Base-by-base conservation (phyloP, 2,113 vertebrate genomes). In the Globicephala melas region DNA sequence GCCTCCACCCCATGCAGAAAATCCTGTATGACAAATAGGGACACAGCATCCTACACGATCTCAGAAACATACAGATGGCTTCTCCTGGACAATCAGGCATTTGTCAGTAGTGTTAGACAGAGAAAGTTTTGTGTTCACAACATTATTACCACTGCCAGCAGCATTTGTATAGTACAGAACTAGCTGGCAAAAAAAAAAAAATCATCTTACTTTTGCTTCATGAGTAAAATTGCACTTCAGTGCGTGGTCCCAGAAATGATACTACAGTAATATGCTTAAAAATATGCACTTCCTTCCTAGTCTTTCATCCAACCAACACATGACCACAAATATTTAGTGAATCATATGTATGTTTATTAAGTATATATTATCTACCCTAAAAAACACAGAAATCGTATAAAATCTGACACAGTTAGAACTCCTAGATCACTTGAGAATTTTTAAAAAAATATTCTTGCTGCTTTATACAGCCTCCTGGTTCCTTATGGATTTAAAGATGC, bases 41-140 rank as follows among this genome's bases (percentile, higher is more conserved):
- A 87, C 73, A 28, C 8, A 2, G 77, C 67, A 65, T 58, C 41
- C 44, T 91, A n/a, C 21, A 80, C 53, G 89, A 82, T 58, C 58
- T 94, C 70, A 83, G 89, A 96, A 91, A 70, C 67, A 33, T 3
- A 68, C 60, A 92, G 88, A 92, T 71, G 87, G 73, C 92, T 87
- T 82, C 71, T 85, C 81, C 53, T 60, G 28, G 81, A 96, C 86
- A 96, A 95, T 31, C n/a, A 67, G 88, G 70, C 85, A 71, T 97
- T 95, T 94, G 81, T 96, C 84, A 82, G 73, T 18, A 86, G 77
- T 44, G 38, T 93, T 67, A 96, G 63, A 92, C 96, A 97, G 95
- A 88, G 95, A 26, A 87, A 84, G 73, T 33, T 93, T 92, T 97
- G 68, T 91, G 92, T 87, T 62, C 82, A 53, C 38, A 60, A 53